Conservation (phyloP, 2,113 vertebrate genomes). For the Alectura lathami region DNA sequence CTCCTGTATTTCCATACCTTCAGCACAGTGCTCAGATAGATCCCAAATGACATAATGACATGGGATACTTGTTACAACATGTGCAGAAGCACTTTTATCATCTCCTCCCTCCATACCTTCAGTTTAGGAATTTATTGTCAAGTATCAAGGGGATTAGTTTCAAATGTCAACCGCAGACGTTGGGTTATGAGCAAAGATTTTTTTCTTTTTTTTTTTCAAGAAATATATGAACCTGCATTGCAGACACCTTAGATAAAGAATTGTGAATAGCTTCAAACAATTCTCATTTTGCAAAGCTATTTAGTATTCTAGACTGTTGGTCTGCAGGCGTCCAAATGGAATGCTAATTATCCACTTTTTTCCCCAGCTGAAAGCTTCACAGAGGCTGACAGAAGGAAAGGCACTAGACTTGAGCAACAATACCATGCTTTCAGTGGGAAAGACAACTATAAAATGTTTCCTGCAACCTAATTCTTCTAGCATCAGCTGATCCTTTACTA, state of each 20-base stretch:
- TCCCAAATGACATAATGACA: conserved; percentile 32
- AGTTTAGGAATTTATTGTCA: conserved; percentile 46
- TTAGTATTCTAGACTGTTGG: conserved; percentile 65
- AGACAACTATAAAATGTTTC: conserved; percentile 84
- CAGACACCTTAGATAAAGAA: conserved; percentile 27
- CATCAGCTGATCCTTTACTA: conserved; percentile 77
- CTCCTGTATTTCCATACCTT: conserved; percentile 25
- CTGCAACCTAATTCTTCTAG: conserved; percentile 81
- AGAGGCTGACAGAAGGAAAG: conserved; percentile 77
- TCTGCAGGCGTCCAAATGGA: conserved; percentile 67
- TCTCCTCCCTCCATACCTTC: conserved; percentile 12
- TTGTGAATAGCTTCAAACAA: conserved; percentile 50
- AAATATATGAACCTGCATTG: neutral
- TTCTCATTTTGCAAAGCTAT: conserved; percentile 57
- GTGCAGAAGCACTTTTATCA: conserved; percentile 56
- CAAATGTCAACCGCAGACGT: conserved; percentile 35
- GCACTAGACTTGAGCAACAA: conserved; percentile 79
- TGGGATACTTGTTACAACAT: conserved; percentile 56
- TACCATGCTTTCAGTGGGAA: conserved; percentile 70
- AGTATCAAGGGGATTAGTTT: conserved; percentile 35
- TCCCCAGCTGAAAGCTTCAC: conserved; percentile 59
- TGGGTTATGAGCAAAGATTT: neutral
- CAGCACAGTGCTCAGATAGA: neutral
- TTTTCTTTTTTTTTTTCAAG: neutral
- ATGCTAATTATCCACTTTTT: conserved; percentile 74